A percentile compares a stretch with the other conserved stretches of the same genome.
Conservation (phyloP, 2,888 invertebrate species). For the Ormyrus pomaceus region DNA sequence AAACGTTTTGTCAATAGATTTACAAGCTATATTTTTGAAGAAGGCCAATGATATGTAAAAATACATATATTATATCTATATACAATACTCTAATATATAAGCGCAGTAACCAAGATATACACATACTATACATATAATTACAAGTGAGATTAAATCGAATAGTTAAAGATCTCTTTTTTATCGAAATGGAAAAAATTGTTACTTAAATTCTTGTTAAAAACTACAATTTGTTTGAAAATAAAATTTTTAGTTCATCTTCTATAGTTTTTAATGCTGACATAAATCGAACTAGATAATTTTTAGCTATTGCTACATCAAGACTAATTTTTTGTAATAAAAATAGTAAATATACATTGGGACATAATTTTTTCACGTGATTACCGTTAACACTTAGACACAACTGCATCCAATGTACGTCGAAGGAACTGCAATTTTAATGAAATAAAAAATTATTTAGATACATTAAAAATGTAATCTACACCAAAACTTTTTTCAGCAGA, state of each 20-base stretch:
- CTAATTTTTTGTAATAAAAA: conserved; percentile 45
- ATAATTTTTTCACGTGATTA: conserved; percentile 47
- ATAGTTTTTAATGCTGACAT: conserved; percentile 21
- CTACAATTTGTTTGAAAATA: conserved; percentile 36
- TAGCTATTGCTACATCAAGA: conserved; percentile 47
- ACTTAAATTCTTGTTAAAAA: conserved; percentile 30
- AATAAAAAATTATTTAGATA: conserved; percentile 47
- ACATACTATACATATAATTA: conserved; percentile 74
- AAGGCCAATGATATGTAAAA: conserved; percentile 75
- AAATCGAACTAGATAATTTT: conserved; percentile 36
- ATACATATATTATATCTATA: conserved; percentile 74
- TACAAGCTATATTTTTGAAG: conserved; percentile 71
- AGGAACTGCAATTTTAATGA: conserved; percentile 50
- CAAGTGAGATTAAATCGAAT: conserved; percentile 60
- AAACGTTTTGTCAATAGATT: conserved; percentile 65
- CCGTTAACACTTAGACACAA: conserved; percentile 50
- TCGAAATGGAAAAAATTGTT: conserved; percentile 30
- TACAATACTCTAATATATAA: conserved; percentile 74
- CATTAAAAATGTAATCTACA: conserved; percentile 51
- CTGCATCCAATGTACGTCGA: conserved; percentile 46
- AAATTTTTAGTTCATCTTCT: conserved; percentile 26
- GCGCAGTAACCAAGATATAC: conserved; percentile 75
- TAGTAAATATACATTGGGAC: conserved; percentile 46
- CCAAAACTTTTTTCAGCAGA: conserved; percentile 45
- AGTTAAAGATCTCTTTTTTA: conserved; percentile 53